Base-by-base conservation (phyloP, 2,888 invertebrate genomes). In the Nomada ruficornis region DNA sequence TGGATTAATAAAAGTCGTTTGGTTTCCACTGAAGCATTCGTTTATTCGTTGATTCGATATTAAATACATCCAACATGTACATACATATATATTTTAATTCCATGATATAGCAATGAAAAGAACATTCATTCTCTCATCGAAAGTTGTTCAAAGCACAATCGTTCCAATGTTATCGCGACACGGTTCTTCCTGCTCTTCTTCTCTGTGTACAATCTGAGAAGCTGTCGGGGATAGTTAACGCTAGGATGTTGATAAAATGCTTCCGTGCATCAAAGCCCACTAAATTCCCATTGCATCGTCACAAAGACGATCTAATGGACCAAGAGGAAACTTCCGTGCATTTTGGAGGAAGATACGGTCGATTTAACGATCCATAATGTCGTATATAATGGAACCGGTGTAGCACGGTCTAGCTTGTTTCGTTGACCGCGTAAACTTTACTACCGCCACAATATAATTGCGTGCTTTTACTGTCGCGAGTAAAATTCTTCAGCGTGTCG, bases 361-460 rank as follows among this genome's bases (percentile, higher is more conserved):
- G 74, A 76, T 84, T 84, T 78, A 86, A 84, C 76, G 78, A 81
- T 67, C 69, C 76, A 68, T 86, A 76, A 78, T 76, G 57, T 36
- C 54, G 64, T 42, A 80, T 42, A 80, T 65, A 72, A 86, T 78
- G 75, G 65, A 63, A 60, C 73, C 57, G 20, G 60, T 44, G 69
- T 55, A 23, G 20, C 29, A 36, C 23, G 18, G 20, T 62, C 65
- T 10, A 26, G 57, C n/a, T 77, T 57, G 74, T 69, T 80, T 52
- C 55, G 75, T 67, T 59, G 59, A 69, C 74, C 71, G 62, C 60
- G 57, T 65, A 72, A 72, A 75, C 55, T 65, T 55, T 54, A 26
- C 50, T 70, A 67, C 63, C 83, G 23, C 57, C 20, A 50, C 57
- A 23, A 65, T 63, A 59, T 59, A 82, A 76, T 82, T 52, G 20